phyloP scores from a whole-genome alignment of 2,113 vertebrate species.

The Ctenodactylus gundi region DNA sequence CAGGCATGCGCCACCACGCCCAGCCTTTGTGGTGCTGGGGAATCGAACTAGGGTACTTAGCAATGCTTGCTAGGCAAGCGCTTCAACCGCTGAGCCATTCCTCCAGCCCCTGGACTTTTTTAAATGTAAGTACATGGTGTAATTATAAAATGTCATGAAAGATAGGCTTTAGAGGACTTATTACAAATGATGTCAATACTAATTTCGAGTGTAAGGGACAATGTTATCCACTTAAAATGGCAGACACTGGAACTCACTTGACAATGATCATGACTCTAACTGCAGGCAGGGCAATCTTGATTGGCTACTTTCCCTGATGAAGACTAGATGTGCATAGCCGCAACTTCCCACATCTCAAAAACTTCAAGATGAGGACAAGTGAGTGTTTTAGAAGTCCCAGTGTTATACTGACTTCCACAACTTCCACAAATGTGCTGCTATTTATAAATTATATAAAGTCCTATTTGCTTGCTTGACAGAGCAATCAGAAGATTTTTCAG shows the following conservation, averaged over 20 bases:
- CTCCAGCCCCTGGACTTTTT: too few species aligned
- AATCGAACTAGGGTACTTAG: too few species aligned
- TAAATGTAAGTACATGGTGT: conserved; percentile 18
- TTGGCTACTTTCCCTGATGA: conserved; percentile 56
- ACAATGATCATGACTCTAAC: conserved; percentile 32
- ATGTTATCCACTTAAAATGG: conserved; percentile 43
- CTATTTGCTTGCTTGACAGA: background rate
- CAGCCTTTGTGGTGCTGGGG: too few species aligned
- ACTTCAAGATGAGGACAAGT: conserved; percentile 7
- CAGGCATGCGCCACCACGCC: too few species aligned
- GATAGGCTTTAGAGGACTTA: conserved; percentile 11
- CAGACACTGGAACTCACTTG: background rate
- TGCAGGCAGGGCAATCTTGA: too few species aligned
- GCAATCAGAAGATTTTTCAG: background rate
- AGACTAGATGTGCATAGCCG: background rate
- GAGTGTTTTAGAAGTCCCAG: conserved; percentile 54
- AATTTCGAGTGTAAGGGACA: conserved; percentile 23
- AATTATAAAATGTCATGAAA: conserved; percentile 57
- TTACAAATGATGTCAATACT: conserved; percentile 29
- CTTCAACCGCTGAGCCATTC: too few species aligned
- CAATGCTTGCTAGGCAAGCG: too few species aligned
- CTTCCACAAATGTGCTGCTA: background rate
- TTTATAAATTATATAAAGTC: background rate
- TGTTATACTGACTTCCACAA: conserved; percentile 47
- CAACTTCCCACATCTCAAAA: conserved; percentile 40